Conservation (phyloP, 1,140 invertebrate genomes). For the Bombus breviceps region DNA sequence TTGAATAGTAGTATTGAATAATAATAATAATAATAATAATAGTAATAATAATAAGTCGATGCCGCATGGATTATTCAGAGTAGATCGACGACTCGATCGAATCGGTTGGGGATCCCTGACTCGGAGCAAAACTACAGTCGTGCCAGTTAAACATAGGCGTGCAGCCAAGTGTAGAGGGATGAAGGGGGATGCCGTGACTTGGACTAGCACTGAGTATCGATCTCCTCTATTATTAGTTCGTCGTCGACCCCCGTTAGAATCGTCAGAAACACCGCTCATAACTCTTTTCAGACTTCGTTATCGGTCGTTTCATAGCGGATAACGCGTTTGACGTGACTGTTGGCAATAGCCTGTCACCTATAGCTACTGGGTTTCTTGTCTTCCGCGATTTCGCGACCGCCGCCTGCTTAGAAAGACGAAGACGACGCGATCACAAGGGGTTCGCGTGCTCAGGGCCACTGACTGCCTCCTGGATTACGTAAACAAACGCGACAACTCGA, state of each 20-base stretch:
- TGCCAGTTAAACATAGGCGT: constrained; percentile 22
- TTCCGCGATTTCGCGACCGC: neutral
- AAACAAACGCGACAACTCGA: neutral
- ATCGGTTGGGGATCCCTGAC: constrained; percentile 25
- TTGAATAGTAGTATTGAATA: no score
- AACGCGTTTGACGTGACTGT: constrained; percentile 37
- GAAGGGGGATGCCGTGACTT: constrained; percentile 44
- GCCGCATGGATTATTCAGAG: neutral
- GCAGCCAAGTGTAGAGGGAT: neutral
- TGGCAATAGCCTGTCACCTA: neutral
- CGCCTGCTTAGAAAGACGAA: neutral
- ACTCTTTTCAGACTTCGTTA: constrained; percentile 51
- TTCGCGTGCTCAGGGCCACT: neutral
- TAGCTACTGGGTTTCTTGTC: neutral
- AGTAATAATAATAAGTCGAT: no score
- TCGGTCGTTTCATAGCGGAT: constrained; percentile 21
- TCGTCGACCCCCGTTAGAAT: constrained; percentile 71
- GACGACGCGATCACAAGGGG: neutral
- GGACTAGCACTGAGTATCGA: constrained; percentile 69
- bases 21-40: no score
- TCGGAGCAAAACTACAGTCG: neutral
- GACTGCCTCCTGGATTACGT: neutral
- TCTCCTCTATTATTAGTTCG: constrained; percentile 77
- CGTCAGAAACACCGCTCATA: constrained; percentile 53
- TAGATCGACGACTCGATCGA: neutral